Evolutionary conservation across 2,113 vertebrate species (phyloP), one percentile per base, ranked within the genome.

Genomic region (Passer domesticus): DNA sequence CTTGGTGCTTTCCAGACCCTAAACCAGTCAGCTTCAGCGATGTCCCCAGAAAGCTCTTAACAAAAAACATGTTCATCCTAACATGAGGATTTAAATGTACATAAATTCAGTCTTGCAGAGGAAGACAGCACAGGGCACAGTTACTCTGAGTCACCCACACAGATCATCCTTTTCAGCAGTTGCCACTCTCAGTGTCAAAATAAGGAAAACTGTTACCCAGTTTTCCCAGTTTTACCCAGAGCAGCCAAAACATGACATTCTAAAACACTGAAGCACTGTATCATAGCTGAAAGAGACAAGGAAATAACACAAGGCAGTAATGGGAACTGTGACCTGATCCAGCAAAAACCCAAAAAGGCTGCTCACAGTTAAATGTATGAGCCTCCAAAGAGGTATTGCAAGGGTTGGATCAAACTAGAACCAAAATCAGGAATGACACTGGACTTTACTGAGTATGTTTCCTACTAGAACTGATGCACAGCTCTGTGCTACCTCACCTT

Each of bases 401-500:
- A 87, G 35, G 18, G 4, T 2, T 84, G 23, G 25, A 55, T 74
- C 46, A 63, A 23, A 63, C 6, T 20, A 17, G 22, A 85, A 75
- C 23, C 21, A 82, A 59, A 81, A 86, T 75, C n/a, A 82, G 24
- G 44, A 83, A 20, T 22, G 27, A 73, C 35, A 28, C 6, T 69
- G 22, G 21, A 31, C 22, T 67, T 81, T 31, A 49, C 15, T 56
- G 49, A 31, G 12, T 9, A 0, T 20, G 47, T n/a, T 85, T 73
- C n/a, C 28, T 63, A 22, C 6, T 14, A 18, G 2, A 53, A 6
- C 1, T 76, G 25, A 15, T 30, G 27, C 35, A 64, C 22, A 33
- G 3, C 2, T 0, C 4, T 0, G 2, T 1, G 4, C 43, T 21
- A n/a, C 4, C 4, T 49, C 17, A 3, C 5, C 14, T 37, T 82